Evolutionary conservation across 1,140 invertebrate genomes (phyloP), one percentile per base, ranked within the genome.

Genomic region (Lanistes nyassanus): DNA sequence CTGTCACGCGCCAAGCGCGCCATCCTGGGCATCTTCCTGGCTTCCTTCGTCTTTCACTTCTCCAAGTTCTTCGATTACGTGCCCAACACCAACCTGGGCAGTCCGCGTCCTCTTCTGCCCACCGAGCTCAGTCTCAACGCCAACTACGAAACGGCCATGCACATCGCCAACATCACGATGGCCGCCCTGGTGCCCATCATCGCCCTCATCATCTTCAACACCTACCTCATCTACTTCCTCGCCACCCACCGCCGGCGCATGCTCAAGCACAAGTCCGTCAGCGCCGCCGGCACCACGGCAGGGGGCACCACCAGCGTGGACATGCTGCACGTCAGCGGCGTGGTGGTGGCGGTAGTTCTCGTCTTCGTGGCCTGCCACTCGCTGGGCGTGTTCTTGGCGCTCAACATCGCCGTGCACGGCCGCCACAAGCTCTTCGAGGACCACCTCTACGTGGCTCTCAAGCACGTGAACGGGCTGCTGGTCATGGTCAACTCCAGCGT

Each of bases 401-500:
- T 82, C 47, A 78, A 66, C 67, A 82, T 82, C 42, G 75, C 81
- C 11, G 65, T 80, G 26, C 64, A 79, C 42, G 79, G 77, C 36
- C 77, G 79, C 31, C 56, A 56, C 16, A 73, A 65, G 56, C 69
- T 81, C n/a, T 79, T 81, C 68, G 23, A 26, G 7, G 51, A 70
- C 53, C 77, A 73, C 65, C 56, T 76, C 7, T 79, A 64, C 37
- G 2, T 55, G 26, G 64, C 73, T 34, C 68, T 85, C 9, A 81
- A 79, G 37, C 62, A 76, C 62, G 67, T 84, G n/a, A 84, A 94
- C 81, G 97, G 98, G 87, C 91, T 98, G 7, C 90, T 98, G 36
- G 95, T 98, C 23, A 97, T 95, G 51, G 93, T 98, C 83, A 98
- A 98, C 90, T 97, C 95, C 80, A 97, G 96, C 81, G 95, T 97